Base-by-base conservation (phyloP, 1,140 invertebrate genomes). In the Drosophila arawakana region DNA sequence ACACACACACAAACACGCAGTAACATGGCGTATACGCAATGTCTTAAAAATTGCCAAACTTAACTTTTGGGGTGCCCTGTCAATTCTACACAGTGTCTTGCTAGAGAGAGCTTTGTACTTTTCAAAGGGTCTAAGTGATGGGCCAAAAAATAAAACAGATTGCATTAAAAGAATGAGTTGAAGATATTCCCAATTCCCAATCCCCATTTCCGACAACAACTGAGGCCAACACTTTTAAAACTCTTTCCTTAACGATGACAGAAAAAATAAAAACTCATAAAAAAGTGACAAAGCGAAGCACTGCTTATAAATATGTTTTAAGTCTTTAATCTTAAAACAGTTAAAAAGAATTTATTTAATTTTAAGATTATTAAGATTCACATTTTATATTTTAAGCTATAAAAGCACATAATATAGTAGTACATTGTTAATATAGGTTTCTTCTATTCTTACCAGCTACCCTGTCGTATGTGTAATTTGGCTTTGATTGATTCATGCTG, bases 21-120 rank as follows among this genome's bases (percentile, higher is more conserved):
- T 21, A 52, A 65, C 67, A 60, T 47, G 54, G 15, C 73, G 73
- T 75, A 75, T 75, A 71, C 67, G 67, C 61, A 66, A 76, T 71
- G 68, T 72, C 43, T 60, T 44, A 52, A 65, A 60, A 71, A 71
- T 62, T 71, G 49, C 13, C 58, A 61, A 74, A 74, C 72, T 57
- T 68, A 65, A 63, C 68, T 75, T 75, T 69, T 70, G 15, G 10
- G 49, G 18, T 5, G 49, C 43, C 7, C 62, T 70, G 59, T 74
- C 66, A 74, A 59, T 63, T 18, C 18, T n/a, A 15, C 21, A 39
- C 52, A 41, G 35, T 69, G 54, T 60, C 59, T 3, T n/a, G 18
- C 49, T 30, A 30, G 13, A 63, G 54, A 57, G 7, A 47, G 41
- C 37, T 43, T 58, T 72, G 30, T 25, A 13, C 25, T 37, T 52